Base-by-base conservation (phyloP, 2,888 invertebrate genomes). In the Mythimna loreyi region DNA sequence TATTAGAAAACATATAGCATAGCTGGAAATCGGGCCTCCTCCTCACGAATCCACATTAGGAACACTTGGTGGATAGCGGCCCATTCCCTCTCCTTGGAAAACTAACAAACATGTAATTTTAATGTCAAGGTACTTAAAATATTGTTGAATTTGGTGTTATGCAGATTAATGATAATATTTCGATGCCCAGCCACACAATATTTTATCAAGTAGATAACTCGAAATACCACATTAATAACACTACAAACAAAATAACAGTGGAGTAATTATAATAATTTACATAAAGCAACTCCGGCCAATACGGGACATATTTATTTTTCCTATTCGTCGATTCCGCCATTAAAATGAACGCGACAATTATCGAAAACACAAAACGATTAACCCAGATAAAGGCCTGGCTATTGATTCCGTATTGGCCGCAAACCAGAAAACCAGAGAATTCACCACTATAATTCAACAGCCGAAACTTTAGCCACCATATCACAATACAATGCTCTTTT, bases 301-400 rank as follows among this genome's bases (percentile, higher is more conserved):
- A 62, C 47, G n/a, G 33, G n/a, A 53, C 49, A 62, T 72, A 78
- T 75, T 80, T 82, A 78, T 82, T 60, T 75, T 66, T 64, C 68
- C 70, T 72, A 68, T 72, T 62, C 62, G 57, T 64, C 52, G 53
- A 69, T 66, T 78, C 69, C 80, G 62, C 80, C 76, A 82, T 87
- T 88, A 86, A 87, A 87, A 86, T 83, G 82, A 84, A 88, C 77
- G 85, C 81, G 85, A 86, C 88, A 89, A 88, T 88, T 88, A 89
- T 89, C 81, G 87, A 85, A 88, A 90, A 87, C 86, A 88, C 85
- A 87, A 84, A 87, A 85, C 90, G 85, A 90, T 91, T 89, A 88
- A 90, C 89, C 88, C 82, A 87, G 76, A 88, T 91, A 87, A 89
- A 88, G 78, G 82, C 66, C 57, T 56, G 66, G 77, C 78, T 78